A percentile compares a stretch with the other conserved stretches of the same genome.
Conservation (phyloP, 2,113 vertebrate genomes). For the Bucco capensis region DNA sequence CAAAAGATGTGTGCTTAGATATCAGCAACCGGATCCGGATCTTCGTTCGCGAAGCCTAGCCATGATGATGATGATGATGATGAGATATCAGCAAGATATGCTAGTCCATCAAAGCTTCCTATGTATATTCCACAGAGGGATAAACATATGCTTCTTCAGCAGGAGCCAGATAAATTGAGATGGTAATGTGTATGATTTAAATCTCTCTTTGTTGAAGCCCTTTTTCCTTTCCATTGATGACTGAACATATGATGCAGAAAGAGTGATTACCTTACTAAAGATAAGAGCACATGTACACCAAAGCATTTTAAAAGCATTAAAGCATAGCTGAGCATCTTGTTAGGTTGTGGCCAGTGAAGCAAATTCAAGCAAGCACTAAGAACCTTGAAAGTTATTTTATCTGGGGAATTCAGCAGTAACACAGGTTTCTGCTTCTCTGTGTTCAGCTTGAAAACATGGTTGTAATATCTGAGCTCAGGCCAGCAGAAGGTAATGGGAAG, state of each 20-base stretch:
- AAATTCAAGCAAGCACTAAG: background rate
- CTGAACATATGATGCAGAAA: background rate
- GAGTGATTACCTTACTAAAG: background rate
- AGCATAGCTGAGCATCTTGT: background rate
- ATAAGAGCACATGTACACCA: rapidly evolving
- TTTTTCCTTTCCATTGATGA: background rate
- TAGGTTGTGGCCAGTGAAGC: background rate
- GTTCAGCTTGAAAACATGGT: background rate
- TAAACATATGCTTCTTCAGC: background rate
- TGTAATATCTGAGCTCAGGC: background rate
- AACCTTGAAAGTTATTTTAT: background rate
- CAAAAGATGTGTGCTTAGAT: background rate
- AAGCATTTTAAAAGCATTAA: conserved; percentile 14
- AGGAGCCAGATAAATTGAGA: background rate
- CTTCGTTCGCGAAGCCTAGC: too few species aligned
- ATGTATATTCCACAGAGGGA: background rate
- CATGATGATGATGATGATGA: too few species aligned
- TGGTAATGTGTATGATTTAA: background rate
- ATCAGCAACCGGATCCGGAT: too few species aligned
- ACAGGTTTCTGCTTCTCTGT: background rate
- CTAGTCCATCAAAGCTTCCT: background rate
- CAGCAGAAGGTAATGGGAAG: conserved; percentile 15
- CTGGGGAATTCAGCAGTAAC: background rate
- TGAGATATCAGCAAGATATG: background rate
- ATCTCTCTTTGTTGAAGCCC: rapidly evolving